Conservation (phyloP, 2,113 vertebrate genomes). For the Desmodus rotundus region DNA sequence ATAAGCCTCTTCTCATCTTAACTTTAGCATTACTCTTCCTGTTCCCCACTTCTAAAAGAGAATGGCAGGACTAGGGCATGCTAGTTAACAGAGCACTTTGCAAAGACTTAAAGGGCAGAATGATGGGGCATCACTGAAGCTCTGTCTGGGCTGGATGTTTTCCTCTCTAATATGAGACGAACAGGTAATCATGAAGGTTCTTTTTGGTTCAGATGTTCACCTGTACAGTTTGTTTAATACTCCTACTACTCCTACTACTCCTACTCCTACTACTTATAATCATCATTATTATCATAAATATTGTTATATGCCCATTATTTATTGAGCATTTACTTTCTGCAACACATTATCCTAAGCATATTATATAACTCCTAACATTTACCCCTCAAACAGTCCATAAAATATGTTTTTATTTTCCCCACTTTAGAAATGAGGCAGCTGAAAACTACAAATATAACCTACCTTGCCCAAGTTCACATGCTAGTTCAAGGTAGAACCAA, state of each 20-base stretch:
- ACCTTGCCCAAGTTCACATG: neutral
- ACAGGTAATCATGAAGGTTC: neutral
- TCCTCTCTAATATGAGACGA: neutral
- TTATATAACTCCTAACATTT: neutral
- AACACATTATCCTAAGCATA: neutral
- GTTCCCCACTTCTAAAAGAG: slow-evolving; percentile 14
- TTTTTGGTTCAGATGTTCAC: neutral
- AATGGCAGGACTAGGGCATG: neutral
- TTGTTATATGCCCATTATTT: neutral
- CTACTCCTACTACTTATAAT: neutral
- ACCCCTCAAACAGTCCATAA: neutral
- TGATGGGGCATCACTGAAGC: neutral
- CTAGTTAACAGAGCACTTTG: neutral
- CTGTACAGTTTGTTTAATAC: neutral
- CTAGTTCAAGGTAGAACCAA: neutral
- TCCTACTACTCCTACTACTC: neutral
- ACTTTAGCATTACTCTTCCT: slow-evolving; percentile 30
- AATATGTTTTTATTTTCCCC: neutral
- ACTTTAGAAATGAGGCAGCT: neutral
- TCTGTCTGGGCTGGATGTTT: neutral
- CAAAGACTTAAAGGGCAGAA: neutral
- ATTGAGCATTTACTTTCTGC: neutral
- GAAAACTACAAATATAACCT: neutral
- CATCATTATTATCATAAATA: neutral
- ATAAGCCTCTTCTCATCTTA: neutral